Percentiles rank a stretch among this genome's conserved stretches.
These are phyloP conservation scores for Saccopteryx leptura DNA, from an alignment of 2,113 vertebrate species.

Conservation along the genomic window DNA sequence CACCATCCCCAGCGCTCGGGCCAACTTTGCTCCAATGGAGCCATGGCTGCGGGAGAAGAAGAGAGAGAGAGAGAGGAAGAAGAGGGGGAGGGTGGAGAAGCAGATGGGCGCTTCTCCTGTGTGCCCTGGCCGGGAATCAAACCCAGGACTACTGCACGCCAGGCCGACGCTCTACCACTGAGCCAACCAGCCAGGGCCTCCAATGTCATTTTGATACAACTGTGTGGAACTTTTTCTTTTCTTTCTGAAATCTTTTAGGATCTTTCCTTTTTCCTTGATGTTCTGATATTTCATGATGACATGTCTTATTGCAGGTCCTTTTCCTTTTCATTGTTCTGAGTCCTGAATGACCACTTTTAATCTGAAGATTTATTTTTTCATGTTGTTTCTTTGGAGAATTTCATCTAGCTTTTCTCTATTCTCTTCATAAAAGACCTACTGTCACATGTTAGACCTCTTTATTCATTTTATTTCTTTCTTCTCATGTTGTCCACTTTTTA, in stretches of 20 bases:
- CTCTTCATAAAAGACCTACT: background rate
- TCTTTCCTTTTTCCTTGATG: background rate
- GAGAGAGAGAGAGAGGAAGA: too few species aligned
- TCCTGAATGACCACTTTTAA: slow-evolving; percentile 32
- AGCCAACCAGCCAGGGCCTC: background rate
- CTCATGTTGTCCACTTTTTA: background rate
- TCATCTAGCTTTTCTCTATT: slow-evolving; percentile 1
- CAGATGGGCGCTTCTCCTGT: too few species aligned
- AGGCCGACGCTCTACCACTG: background rate
- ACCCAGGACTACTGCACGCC: too few species aligned
- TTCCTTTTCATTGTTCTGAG: background rate
- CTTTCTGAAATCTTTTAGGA: background rate
- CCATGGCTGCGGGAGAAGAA: too few species aligned
- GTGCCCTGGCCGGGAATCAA: too few species aligned
- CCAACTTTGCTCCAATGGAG: too few species aligned
- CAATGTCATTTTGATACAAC: background rate
- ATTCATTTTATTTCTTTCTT: slow-evolving; percentile 41
- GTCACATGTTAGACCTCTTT: background rate
- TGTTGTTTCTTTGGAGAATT: slow-evolving; percentile 23
- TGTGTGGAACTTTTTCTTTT: background rate
- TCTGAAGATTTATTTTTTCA: background rate
- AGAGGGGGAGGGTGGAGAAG: too few species aligned
- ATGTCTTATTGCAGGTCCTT: background rate
- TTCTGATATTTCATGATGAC: slow-evolving; percentile 31
- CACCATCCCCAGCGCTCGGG: too few species aligned